phyloP scores from a whole-genome alignment of 2,888 invertebrate species.

The Pantelozetes paolii region DNA sequence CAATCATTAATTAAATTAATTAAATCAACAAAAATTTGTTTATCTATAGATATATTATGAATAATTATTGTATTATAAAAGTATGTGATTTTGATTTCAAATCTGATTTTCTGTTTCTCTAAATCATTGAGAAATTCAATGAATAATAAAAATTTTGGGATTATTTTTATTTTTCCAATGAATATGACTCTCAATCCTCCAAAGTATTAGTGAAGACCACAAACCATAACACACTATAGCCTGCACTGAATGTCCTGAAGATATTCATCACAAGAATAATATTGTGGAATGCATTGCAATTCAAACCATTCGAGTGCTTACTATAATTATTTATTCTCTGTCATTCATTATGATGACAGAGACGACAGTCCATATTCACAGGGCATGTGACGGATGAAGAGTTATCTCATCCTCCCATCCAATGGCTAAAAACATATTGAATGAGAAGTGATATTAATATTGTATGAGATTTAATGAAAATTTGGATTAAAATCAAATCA shows the following conservation, averaged over 20 bases:
- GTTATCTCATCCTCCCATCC: neutral
- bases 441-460: neutral
- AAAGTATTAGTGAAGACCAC: neutral
- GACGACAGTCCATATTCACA: neutral
- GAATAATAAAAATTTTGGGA: no score
- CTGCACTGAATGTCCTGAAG: neutral
- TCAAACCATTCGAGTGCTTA: neutral
- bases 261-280: neutral
- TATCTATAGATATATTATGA: no score
- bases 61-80: no score
- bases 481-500: no score
- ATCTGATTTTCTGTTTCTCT: no score
- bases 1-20: no score
- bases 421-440: neutral
- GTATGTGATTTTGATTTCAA: no score
- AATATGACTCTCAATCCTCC: no score
- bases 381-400: neutral
- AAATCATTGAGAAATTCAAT: no score
- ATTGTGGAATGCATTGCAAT: neutral
- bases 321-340: slow-evolving; percentile 12
- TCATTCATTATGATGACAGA: slow-evolving; percentile 9
- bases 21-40: no score
- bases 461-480: neutral
- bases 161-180: no score
- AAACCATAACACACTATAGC: neutral